Base-by-base conservation (phyloP, 2,888 invertebrate genomes). In the Leptinotarsa peninsularis region DNA sequence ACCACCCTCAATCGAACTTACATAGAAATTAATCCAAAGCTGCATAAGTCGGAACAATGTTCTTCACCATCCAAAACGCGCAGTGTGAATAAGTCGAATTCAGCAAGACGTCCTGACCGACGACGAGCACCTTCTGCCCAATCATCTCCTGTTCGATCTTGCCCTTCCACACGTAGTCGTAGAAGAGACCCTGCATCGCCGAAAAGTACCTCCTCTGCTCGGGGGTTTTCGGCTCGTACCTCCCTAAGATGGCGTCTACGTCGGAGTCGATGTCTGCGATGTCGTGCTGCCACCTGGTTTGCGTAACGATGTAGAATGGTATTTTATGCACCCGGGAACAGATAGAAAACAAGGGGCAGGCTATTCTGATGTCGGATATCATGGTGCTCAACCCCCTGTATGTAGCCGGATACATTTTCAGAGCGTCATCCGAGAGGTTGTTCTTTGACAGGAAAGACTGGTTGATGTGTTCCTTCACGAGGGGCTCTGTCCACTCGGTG, bases 111-210 rank as follows among this genome's bases (percentile, higher is more conserved):
- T 95, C 95, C 85, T 95, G 94, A 0, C 91, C 94, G 1, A 95
- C 91, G 33, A 93, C 90, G 56, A 95, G 88, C 18, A 95, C 90
- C 78, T 90, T 89, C 66, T 89, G 87, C 4, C 86, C 87, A 21
- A 90, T 89, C 50, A 90, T 88, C 73, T 91, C 91, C 10, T 91
- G 90, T n/a, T 92, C 91, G 73, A 94, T 89, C 79, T 90, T 91
- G n/a, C 94, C 95, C 80, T 94, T 92, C 90, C 93, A 92, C 2
- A 95, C 94, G 83, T 92, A 96, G 83, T 94, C 92, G 87, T 95
- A 95, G 88, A 96, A 96, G 49, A 95, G 88, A 79, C 93, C 93
- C 84, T 95, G 95, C 90, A 96, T 94, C 15, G 95, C 93, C 0
- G 93, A 91, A 81, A 94, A 92, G 85, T 93, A 96, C 21, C 94